Evolutionary conservation across 2,113 vertebrate genomes (phyloP).

Genomic region (Myxocyprinus asiaticus): DNA sequence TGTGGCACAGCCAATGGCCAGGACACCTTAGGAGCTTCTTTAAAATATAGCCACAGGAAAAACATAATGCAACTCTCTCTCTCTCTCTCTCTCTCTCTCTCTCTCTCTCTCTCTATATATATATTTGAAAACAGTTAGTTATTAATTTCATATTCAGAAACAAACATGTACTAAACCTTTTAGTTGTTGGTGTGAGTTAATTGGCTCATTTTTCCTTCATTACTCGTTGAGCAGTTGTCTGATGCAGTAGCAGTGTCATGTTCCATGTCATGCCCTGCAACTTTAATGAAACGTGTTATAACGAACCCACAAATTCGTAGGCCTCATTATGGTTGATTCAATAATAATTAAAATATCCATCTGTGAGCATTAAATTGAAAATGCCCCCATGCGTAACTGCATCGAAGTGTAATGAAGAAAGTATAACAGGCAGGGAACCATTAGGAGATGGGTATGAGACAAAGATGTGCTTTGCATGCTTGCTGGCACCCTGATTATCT

Average conservation of each 20-base stretch:
- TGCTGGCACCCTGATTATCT: conserved; percentile 34
- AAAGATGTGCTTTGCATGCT: conserved; percentile 21
- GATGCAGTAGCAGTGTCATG: conserved; percentile 46
- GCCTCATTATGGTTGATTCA: conserved; percentile 64
- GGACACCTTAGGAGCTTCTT: too few species aligned
- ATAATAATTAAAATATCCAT: conserved; percentile 75
- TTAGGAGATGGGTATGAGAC: conserved; percentile 24
- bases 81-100: too few species aligned
- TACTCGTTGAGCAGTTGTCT: conserved; percentile 37
- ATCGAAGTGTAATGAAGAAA: conserved; percentile 46
- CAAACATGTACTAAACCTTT: conserved; percentile 7
- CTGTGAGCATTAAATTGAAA: conserved; percentile 70
- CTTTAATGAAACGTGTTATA: conserved; percentile 62
- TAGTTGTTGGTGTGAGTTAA: conserved; percentile 32
- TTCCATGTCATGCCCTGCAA: conserved; percentile 55
- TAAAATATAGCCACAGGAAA: background rate
- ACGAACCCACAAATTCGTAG: conserved; percentile 52
- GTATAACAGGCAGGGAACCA: conserved; percentile 29
- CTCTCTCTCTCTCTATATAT: background rate
- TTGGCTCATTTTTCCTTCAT: conserved; percentile 34
- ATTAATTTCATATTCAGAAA: conserved; percentile 34
- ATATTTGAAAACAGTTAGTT: background rate
- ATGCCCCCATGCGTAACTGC: conserved; percentile 61
- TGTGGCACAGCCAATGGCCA: background rate
- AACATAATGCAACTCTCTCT: background rate